These are phyloP conservation scores for Notarius lentiginosus DNA, from an alignment of 2,113 vertebrate genomes.

Conservation along the genomic window DNA sequence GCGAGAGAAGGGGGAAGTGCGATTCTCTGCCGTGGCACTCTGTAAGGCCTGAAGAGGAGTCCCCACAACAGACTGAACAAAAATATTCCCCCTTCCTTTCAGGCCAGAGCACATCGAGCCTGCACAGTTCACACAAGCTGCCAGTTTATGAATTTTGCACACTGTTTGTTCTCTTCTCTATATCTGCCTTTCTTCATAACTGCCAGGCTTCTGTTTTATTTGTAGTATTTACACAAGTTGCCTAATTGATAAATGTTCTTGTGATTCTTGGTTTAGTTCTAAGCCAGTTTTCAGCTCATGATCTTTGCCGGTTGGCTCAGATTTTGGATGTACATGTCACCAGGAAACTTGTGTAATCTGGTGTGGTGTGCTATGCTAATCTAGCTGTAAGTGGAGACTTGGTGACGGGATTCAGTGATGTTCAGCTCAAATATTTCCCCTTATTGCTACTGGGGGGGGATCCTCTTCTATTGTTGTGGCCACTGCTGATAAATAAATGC, in stretches of 20 bases:
- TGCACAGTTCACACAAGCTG: constrained; percentile 21
- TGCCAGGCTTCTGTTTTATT: constrained; percentile 27
- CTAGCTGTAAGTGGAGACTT: not conserved
- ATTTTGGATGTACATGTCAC: not conserved
- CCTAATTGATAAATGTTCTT: constrained; percentile 3
- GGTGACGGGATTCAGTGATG: not conserved
- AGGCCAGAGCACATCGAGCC: constrained; percentile 34
- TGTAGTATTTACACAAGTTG: constrained; percentile 31
- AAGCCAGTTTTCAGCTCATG: not conserved
- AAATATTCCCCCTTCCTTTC: constrained; percentile 17
- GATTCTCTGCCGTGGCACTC: constrained; percentile 92
- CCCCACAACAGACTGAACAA: constrained; percentile 18
- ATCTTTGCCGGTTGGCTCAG: not conserved
- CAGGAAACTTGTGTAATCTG: not conserved
- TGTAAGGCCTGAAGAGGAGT: constrained; percentile 76
- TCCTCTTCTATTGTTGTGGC: not conserved
- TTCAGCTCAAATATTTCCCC: constrained; percentile 1
- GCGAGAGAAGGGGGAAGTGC: constrained; percentile 88
- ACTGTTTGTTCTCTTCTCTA: not conserved
- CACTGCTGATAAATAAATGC: constrained; percentile 10
- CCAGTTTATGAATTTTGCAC: not conserved
- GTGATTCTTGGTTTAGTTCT: not conserved
- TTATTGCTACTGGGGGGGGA: not conserved
- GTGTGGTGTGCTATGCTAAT: not conserved
- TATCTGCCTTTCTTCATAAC: constrained; percentile 1